Evolutionary conservation across 2,888 invertebrate genomes (phyloP).

Genomic region (Xanthorhoe spadicearia): DNA sequence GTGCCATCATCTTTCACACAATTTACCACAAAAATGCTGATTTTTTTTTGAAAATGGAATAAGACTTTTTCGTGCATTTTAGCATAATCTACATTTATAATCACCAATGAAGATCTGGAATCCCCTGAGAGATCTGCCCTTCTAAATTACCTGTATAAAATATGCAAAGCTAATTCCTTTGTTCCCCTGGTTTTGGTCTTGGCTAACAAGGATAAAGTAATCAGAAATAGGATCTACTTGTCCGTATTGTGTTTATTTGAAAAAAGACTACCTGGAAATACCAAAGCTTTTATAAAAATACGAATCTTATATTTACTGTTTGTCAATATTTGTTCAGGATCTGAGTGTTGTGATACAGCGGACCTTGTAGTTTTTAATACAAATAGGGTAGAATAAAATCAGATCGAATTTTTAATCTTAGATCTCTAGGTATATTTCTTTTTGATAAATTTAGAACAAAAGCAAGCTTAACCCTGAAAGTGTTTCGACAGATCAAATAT

Average conservation of each 20-base stretch:
- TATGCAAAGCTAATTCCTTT: slow-evolving; percentile 44
- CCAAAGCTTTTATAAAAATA: not conserved
- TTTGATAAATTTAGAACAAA: no score
- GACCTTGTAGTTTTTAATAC: no score
- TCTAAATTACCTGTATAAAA: slow-evolving; percentile 43
- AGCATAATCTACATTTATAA: slow-evolving; percentile 45
- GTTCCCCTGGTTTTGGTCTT: slow-evolving; percentile 36
- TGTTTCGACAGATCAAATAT: no score
- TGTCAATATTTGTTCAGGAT: not conserved
- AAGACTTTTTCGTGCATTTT: slow-evolving; percentile 25
- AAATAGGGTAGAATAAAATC: no score
- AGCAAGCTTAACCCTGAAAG: no score
- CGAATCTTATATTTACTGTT: not conserved
- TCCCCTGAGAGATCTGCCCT: slow-evolving; percentile 26
- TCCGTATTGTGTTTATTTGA: not conserved
- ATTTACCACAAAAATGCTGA: not conserved
- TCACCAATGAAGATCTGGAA: slow-evolving; percentile 37
- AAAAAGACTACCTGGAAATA: not conserved
- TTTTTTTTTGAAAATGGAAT: not conserved
- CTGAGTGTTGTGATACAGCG: no score
- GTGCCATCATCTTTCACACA: no score
- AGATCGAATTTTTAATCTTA: no score
- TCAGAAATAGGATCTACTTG: slow-evolving; percentile 7
- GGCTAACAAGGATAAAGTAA: slow-evolving; percentile 34
- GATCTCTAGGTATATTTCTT: no score